Conservation (phyloP, 1,140 invertebrate genomes). For the Leptonema lineaticorne region DNA sequence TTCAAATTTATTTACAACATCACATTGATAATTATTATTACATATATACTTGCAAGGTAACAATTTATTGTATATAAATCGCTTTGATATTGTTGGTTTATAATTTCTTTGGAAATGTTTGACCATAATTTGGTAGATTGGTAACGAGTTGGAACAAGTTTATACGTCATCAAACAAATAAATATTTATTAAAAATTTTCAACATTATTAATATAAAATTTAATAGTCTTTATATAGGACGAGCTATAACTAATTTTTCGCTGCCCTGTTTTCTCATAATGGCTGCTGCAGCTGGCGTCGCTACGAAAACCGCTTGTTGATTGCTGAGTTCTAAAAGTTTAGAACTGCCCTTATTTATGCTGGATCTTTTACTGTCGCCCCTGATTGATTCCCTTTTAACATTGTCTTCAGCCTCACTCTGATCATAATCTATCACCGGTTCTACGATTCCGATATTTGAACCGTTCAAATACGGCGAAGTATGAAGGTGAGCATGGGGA, state of each 20-base stretch:
- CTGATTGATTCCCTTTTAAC: constrained; percentile 46
- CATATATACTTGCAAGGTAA: too few relatives aligned
- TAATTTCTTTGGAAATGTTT: too few relatives aligned
- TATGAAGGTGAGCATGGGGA: constrained; percentile 20
- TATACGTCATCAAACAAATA: neutral
- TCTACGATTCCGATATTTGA: constrained; percentile 46
- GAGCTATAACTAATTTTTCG: constrained; percentile 44
- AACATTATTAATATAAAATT: too few relatives aligned
- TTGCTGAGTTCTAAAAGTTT: constrained; percentile 52
- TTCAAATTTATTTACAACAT: too few relatives aligned
- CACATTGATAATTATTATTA: too few relatives aligned
- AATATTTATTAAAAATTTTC: too few relatives aligned
- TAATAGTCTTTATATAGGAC: constrained; percentile 21
- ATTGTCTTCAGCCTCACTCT: constrained; percentile 52
- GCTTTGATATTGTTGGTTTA: neutral
- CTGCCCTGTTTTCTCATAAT: constrained; percentile 52
- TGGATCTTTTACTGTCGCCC: constrained; percentile 30
- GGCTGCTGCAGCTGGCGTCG: constrained; percentile 51
- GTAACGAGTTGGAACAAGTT: neutral
- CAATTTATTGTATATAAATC: neutral
- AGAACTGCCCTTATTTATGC: constrained; percentile 43
- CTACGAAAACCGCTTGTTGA: constrained; percentile 50
- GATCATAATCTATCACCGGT: constrained; percentile 54
- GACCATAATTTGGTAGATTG: neutral
- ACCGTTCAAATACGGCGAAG: constrained; percentile 22